Evolutionary conservation across 2,888 invertebrate genomes (phyloP).

Genomic region (Scaptomyza caliginosa): DNA sequence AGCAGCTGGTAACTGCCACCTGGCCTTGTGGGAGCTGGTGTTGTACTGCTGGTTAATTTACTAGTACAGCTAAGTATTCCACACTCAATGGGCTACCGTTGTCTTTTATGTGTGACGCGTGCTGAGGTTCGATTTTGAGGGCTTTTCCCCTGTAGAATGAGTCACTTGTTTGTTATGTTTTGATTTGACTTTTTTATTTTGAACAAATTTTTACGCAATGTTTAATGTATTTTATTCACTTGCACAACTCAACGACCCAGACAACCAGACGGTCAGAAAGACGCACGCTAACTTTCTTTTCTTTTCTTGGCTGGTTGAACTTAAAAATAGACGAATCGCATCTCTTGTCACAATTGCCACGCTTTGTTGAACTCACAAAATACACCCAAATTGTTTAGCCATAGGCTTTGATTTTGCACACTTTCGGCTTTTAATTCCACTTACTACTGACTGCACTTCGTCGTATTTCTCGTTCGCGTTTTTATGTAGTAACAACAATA

Average conservation of each 20-base stretch:
- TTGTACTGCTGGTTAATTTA: conserved; percentile 41
- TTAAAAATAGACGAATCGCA: conserved; percentile 34
- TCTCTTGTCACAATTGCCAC: conserved; percentile 50
- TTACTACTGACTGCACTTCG: conserved; percentile 29
- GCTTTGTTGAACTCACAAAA: conserved; percentile 60
- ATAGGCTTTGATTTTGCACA: conserved; percentile 60
- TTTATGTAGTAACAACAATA: neutral
- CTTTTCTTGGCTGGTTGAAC: conserved; percentile 62
- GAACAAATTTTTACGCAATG: conserved; percentile 57
- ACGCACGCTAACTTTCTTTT: conserved; percentile 63
- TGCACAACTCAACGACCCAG: conserved; percentile 47
- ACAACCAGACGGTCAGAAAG: neutral
- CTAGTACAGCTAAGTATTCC: conserved; percentile 52
- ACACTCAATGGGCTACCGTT: conserved; percentile 17
- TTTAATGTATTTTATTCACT: conserved; percentile 44
- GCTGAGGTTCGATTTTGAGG: conserved; percentile 38
- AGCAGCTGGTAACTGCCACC: conserved; percentile 14
- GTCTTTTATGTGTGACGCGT: conserved; percentile 54
- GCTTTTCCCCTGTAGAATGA: conserved; percentile 19
- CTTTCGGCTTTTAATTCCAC: conserved; percentile 56
- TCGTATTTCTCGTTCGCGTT: conserved; percentile 31
- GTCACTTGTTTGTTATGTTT: conserved; percentile 23
- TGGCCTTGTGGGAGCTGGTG: conserved; percentile 2
- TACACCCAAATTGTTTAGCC: conserved; percentile 33
- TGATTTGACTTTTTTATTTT: neutral